Evolutionary conservation across 2,888 invertebrate genomes (phyloP).

Genomic region (Cheilosia scutellata): DNA sequence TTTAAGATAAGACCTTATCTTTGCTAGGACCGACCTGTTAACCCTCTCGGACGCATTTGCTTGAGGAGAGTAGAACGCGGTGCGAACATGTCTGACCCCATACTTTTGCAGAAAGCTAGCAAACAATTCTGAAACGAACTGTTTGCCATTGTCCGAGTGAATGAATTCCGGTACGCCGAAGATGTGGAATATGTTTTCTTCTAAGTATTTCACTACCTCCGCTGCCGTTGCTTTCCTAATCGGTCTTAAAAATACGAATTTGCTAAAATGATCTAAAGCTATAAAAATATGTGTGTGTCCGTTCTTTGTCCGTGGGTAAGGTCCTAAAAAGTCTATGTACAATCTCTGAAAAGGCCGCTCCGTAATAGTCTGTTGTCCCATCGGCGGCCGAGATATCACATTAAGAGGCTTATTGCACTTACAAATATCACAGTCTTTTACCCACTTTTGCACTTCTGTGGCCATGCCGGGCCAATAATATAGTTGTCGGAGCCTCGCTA

Average conservation of each 20-base stretch:
- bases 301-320: constrained; percentile 45
- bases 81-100: constrained; percentile 50
- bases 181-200: neutral
- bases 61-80: constrained; percentile 53
- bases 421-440: too few species aligned
- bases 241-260: too few species aligned
- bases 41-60: constrained; percentile 44
- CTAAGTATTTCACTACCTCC: neutral
- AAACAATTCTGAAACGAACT: constrained; percentile 12
- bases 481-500: too few species aligned
- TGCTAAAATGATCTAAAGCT: constrained; percentile 34
- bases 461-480: too few species aligned
- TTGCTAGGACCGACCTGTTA: too few species aligned
- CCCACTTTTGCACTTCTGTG: too few species aligned
- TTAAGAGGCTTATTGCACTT: too few species aligned
- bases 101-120: constrained; percentile 35
- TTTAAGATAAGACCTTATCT: too few species aligned
- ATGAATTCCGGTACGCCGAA: neutral
- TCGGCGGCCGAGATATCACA: constrained; percentile 10
- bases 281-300: constrained; percentile 46
- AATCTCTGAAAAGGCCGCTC: constrained; percentile 47
- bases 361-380: constrained; percentile 14
- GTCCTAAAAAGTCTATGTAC: constrained; percentile 55
- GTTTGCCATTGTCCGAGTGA: neutral
- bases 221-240: too few species aligned